Evolutionary conservation across 2,113 vertebrate species (phyloP), one percentile per base, ranked within the genome.

Genomic region (Calyptomena viridis): DNA sequence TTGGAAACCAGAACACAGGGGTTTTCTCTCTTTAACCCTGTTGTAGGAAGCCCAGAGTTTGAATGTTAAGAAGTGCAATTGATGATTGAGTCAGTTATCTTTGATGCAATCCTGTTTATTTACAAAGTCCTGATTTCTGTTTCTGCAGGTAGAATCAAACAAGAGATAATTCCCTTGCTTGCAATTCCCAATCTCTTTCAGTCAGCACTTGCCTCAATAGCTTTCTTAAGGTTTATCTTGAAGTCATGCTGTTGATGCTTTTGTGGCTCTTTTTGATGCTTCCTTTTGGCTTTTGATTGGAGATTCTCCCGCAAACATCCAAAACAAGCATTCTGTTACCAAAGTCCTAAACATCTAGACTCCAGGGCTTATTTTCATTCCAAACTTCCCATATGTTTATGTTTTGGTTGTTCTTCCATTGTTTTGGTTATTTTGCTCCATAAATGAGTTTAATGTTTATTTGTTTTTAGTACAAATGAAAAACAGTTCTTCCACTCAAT

Each of bases 21-120:
- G 0, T 35, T 89, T 95, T 97, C 73, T 90, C 31, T 67, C 55
- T 81, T 92, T 87, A 84, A 73, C 79, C 49, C 71, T 89, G 42
- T 46, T 88, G 42, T 35, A 93, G 91, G 83, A 95, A 97, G 47
- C 68, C 30, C 33, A 15, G 50, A 74, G 44, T 81, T 42, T 90
- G 76, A 94, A 49, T 60, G 66, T 47, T 87, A 94, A 74, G 79
- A 73, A 31, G 24, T 47, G 86, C 80, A 68, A 75, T 47, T 92
- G 95, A 75, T 95, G 89, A 97, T 93, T 94, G 93, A 94, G 86
- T 94, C 80, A 95, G 52, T 58, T 90, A 69, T 60, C 86, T 93
- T 93, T 97, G 95, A 95, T 94, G 91, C 56, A 97, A 96, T 97
- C 94, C 89, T 94, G 83, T 90, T 93, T 96, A 84, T 96, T 97